These are phyloP conservation scores for Thalassophryne amazonica DNA, from an alignment of 2,797 vertebrate genomes.

Conservation along the genomic window DNA sequence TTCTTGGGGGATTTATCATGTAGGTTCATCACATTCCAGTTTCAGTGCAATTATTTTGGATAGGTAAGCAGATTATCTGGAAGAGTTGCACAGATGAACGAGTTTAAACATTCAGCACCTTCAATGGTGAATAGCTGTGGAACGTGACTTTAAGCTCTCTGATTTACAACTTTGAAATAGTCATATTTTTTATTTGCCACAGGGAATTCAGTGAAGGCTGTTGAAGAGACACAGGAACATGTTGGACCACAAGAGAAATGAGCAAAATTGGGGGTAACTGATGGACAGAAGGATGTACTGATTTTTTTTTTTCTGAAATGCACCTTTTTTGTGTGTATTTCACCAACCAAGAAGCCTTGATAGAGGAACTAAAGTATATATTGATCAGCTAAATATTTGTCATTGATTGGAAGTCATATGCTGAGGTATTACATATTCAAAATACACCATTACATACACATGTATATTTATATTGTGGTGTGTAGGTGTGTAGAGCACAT, in stretches of 20 bases:
- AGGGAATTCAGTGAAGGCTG: not conserved
- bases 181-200: constrained; percentile 8
- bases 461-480: too few species aligned
- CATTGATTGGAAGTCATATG: too few species aligned
- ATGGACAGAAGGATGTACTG: too few species aligned
- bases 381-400: too few species aligned
- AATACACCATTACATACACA: too few species aligned
- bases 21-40: constrained; percentile 15
- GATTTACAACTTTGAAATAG: not conserved
- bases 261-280: constrained; percentile 16
- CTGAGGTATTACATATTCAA: too few species aligned
- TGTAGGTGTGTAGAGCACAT: too few species aligned
- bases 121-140: constrained; percentile 2
- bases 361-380: too few species aligned
- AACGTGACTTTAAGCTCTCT: constrained; percentile 1
- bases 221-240: constrained; percentile 7
- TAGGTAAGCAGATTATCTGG: constrained; percentile 39
- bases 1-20: constrained; percentile 6
- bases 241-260: constrained; percentile 16
- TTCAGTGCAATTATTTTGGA: constrained; percentile 18
- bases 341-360: too few species aligned
- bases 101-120: constrained; percentile 26
- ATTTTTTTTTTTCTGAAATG: too few species aligned
- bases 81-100: constrained; percentile 35
- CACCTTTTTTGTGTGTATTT: too few species aligned